Conservation (phyloP, 2,113 vertebrate species). For the Trematomus loennbergii region DNA sequence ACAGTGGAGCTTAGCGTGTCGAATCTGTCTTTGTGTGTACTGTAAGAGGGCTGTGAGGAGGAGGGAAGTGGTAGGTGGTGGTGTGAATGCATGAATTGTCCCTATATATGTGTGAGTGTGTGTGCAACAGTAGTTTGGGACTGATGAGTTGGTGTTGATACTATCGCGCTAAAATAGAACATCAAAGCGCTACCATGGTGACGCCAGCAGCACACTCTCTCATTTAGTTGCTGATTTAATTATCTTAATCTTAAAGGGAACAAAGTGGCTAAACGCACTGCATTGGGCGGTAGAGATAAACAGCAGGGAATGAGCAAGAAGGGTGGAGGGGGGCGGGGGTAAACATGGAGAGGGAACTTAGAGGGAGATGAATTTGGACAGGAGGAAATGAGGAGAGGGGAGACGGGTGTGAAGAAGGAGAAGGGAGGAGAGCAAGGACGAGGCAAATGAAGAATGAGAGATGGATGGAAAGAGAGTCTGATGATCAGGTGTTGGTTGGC, state of each 20-base stretch:
- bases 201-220: slow-evolving; percentile 72
- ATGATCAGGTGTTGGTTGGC: slow-evolving; percentile 71
- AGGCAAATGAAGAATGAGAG: slow-evolving; percentile 31
- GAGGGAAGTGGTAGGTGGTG: slow-evolving; percentile 34
- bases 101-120: slow-evolving; percentile 39
- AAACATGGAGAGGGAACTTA: slow-evolving; percentile 21
- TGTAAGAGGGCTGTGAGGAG: slow-evolving; percentile 46
- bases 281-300: slow-evolving; percentile 68
- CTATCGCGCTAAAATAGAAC: slow-evolving; percentile 73
- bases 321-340: background rate
- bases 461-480: slow-evolving; percentile 59
- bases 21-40: slow-evolving; percentile 63
- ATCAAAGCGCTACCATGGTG: slow-evolving; percentile 71
- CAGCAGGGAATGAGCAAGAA: slow-evolving; percentile 41
- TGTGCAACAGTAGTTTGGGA: slow-evolving; percentile 64
- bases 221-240: slow-evolving; percentile 81
- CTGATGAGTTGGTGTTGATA: slow-evolving; percentile 76
- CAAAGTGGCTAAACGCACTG: slow-evolving; percentile 78
- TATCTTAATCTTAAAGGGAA: slow-evolving; percentile 83
- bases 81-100: slow-evolving; percentile 48
- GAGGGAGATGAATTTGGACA: slow-evolving; percentile 58
- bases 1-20: slow-evolving; percentile 66
- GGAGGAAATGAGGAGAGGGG: slow-evolving; percentile 59
- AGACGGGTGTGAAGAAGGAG: slow-evolving; percentile 33
- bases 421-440: slow-evolving; percentile 42